These are phyloP conservation scores for Ennomos quercinarius DNA, from an alignment of 2,888 invertebrate genomes.

Conservation along the genomic window DNA sequence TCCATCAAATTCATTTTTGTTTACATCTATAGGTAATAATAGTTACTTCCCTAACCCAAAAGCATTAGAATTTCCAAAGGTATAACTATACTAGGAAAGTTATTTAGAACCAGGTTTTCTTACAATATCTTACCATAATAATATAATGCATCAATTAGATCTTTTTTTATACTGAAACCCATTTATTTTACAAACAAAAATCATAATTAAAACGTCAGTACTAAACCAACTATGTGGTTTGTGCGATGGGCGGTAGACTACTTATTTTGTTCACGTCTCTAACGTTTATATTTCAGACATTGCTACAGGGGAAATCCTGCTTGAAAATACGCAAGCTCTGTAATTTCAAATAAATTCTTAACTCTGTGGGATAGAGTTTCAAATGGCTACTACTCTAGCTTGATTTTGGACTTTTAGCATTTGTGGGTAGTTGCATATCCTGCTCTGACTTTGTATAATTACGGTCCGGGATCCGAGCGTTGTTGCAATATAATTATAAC, in stretches of 20 bases:
- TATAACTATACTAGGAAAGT: too few species aligned
- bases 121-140: too few species aligned
- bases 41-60: too few species aligned
- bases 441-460: constrained; percentile 75
- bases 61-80: not conserved
- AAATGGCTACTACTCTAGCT: constrained; percentile 39
- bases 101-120: too few species aligned
- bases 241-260: constrained; percentile 69
- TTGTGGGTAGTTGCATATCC: constrained; percentile 54
- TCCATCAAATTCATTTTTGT: too few species aligned
- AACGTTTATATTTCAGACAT: constrained; percentile 67
- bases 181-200: constrained; percentile 34
- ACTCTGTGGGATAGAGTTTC: constrained; percentile 40
- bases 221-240: constrained; percentile 61
- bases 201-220: constrained; percentile 75
- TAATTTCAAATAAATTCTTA: constrained; percentile 48
- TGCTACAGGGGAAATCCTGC: constrained; percentile 69
- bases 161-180: too few species aligned
- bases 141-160: too few species aligned
- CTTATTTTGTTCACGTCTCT: constrained; percentile 73
- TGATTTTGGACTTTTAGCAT: constrained; percentile 52
- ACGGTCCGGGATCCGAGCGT: constrained; percentile 59
- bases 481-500: constrained; percentile 64
- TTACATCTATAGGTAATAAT: too few species aligned
- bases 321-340: constrained; percentile 55